Base-by-base conservation (phyloP, 2,113 vertebrate species). In the Neolamprologus hecqui region DNA sequence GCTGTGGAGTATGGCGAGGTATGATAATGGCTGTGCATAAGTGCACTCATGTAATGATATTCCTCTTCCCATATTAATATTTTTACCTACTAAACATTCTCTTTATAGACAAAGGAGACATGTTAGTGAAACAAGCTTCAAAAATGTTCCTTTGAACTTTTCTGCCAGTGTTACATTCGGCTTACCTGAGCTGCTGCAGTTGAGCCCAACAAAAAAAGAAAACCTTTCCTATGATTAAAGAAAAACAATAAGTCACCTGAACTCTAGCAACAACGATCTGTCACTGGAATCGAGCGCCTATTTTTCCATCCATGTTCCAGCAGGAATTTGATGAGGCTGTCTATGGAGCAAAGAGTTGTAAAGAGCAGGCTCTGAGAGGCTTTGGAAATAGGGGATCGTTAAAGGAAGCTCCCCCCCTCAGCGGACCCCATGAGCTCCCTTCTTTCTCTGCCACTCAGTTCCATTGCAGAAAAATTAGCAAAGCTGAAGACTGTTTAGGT, bases 41-140 rank as follows among this genome's bases (percentile, higher is more conserved):
- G 80, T 88, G 89, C 84, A 92, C 86, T 84, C 80, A 70, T 83
- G 86, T 92, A 89, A 93, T 93, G 91, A 79, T 89, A 81, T 90
- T 90, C 85, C 55, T 65, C 53, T 88, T 82, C 85, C 58, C 60
- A 57, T 85, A 86, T 87, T 89, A 45, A 86, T 81, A 90, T 86
- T 81, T 84, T 86, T 87, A 51, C 51, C 83, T 6, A 49, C 83
- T 82, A 88, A 58, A 82, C 37, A 89, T 81, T 80, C 63, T 55
- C 26, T 6, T 28, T 68, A 19, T 26, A 70, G 33, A 63, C 58
- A 55, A 79, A 82, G 26, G n/a, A 57, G 70, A 12, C 23, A 2
- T 7, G 9, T 49, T 12, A 19, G 26, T 77, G 54, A 63, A 81
- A 40, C 45, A 83, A 81, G 57, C 89, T 89, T n/a, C 3, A 75